Percentiles rank a stretch among this genome's conserved stretches.
Conservation (phyloP, 2,113 vertebrate genomes). For the Toxotes jaculatrix region DNA sequence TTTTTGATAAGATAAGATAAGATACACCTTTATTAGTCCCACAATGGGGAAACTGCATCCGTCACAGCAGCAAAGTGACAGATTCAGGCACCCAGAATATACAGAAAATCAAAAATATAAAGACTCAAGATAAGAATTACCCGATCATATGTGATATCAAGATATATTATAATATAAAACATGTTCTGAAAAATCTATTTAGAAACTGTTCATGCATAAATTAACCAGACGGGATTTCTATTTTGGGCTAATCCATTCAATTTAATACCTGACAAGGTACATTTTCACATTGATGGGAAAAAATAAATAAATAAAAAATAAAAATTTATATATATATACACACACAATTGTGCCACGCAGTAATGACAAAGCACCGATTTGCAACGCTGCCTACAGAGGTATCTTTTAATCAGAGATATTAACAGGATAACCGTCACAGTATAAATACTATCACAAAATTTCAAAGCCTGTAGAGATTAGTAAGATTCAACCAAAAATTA, state of each 20-base stretch:
- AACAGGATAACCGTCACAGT: slow-evolving; percentile 18
- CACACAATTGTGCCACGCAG: background rate
- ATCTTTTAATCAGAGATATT: slow-evolving; percentile 11
- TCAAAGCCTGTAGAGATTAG: background rate
- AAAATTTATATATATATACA: background rate
- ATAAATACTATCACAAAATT: slow-evolving; percentile 6
- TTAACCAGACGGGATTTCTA: background rate
- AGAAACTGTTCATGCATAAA: background rate
- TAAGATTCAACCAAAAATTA: background rate
- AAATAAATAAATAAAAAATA: background rate
- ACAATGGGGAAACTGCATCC: too few species aligned
- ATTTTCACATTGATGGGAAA: background rate
- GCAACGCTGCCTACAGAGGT: slow-evolving; percentile 1
- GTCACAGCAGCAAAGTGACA: too few species aligned
- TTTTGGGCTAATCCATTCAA: background rate
- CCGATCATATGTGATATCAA: background rate
- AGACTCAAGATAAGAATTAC: too few species aligned
- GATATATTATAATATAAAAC: background rate
- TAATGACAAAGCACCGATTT: background rate
- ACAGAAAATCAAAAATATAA: too few species aligned
- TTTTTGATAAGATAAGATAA: background rate
- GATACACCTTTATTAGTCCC: too few species aligned
- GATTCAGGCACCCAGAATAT: too few species aligned
- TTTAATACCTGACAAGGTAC: background rate
- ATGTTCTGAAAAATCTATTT: background rate